Evolutionary conservation across 2,888 invertebrate genomes (phyloP).

Genomic region (Entomobrya multifasciata): DNA sequence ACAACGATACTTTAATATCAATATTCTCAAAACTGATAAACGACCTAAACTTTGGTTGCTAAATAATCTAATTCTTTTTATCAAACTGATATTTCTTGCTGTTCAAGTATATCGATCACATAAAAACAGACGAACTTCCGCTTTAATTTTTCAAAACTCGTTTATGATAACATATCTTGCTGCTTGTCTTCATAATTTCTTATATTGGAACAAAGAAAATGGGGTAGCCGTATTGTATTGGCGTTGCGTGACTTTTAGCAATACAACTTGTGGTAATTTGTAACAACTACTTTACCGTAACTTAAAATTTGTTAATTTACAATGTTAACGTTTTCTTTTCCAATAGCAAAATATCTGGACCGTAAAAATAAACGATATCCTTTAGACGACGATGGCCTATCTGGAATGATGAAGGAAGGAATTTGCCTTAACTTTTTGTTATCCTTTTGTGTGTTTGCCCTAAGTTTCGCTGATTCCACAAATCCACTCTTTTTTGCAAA

Average conservation of each 20-base stretch:
- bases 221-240: not conserved
- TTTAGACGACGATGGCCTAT: slow-evolving; percentile 22
- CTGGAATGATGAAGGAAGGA: slow-evolving; percentile 13
- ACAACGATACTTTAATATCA: not conserved
- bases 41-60: not conserved
- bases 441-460: slow-evolving; percentile 18
- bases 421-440: slow-evolving; percentile 5
- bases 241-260: slow-evolving; percentile 9
- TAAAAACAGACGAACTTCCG: not conserved
- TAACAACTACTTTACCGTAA: not conserved
- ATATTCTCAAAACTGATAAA: not conserved
- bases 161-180: too few species aligned
- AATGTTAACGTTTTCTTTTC: too few species aligned
- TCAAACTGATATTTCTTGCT: slow-evolving; percentile 11
- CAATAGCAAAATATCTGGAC: slow-evolving; percentile 1
- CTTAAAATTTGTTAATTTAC: not conserved
- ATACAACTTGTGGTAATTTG: not conserved
- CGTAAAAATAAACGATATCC: slow-evolving; percentile 4
- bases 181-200: slow-evolving; percentile 30
- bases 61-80: slow-evolving; percentile 13
- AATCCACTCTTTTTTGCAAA: slow-evolving; percentile 40
- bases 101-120: not conserved
- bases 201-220: slow-evolving; percentile 6
- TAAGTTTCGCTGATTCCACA: slow-evolving; percentile 3
- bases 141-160: slow-evolving; percentile 24